These are phyloP conservation scores for Corythornis leucogaster DNA, from an alignment of 2,797 vertebrate species.

Conservation along the genomic window DNA sequence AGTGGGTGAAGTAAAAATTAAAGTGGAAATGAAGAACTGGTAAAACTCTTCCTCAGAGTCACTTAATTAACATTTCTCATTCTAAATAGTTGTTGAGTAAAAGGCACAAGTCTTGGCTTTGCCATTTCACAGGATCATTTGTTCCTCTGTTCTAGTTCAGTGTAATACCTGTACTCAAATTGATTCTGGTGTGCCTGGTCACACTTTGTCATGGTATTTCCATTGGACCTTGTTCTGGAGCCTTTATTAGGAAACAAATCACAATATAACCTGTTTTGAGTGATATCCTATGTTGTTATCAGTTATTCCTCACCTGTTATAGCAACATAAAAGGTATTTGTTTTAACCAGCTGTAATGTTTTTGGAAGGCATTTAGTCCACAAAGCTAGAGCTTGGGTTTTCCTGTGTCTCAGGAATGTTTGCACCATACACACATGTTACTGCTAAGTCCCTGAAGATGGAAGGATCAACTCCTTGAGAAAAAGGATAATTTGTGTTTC, in stretches of 20 bases:
- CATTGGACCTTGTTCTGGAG: not conserved
- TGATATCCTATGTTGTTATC: not conserved
- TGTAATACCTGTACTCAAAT: not conserved
- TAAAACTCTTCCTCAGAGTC: not conserved
- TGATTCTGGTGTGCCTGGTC: not conserved
- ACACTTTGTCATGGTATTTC: not conserved
- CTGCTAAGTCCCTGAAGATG: not conserved
- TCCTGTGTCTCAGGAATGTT: not conserved
- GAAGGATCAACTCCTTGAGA: not conserved
- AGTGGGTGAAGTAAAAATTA: not conserved
- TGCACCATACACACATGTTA: not conserved
- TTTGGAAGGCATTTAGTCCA: not conserved
- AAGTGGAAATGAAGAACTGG: not conserved
- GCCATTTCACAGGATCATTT: not conserved
- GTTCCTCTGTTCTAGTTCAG: not conserved
- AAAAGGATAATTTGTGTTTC: not conserved
- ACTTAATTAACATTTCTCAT: not conserved
- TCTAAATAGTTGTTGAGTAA: not conserved
- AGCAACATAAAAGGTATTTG: not conserved
- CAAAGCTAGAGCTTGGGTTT: not conserved
- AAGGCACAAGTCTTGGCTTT: not conserved
- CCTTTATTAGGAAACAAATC: not conserved
- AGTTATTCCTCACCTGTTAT: not conserved
- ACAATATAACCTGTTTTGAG: not conserved
- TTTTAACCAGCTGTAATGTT: not conserved